phyloP scores from a whole-genome alignment of 2,888 invertebrate genomes.

The Cerceris rybyensis region DNA sequence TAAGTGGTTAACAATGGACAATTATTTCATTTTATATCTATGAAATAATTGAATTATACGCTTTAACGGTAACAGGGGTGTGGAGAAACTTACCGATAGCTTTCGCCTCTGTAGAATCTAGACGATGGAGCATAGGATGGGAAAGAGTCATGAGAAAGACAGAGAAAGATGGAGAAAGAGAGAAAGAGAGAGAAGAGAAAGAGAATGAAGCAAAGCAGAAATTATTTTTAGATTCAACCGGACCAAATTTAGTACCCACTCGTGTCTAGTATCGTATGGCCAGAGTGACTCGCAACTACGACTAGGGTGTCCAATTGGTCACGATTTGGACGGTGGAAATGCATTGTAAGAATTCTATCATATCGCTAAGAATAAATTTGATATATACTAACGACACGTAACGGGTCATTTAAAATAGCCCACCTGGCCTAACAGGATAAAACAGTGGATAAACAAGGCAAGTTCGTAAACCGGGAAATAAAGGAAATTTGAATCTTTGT shows the following conservation, averaged over 20 bases:
- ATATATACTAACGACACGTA: not conserved
- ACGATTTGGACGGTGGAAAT: slow-evolving; percentile 32
- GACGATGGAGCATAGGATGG: slow-evolving; percentile 65
- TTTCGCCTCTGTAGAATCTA: slow-evolving; percentile 66
- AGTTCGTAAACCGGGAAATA: no score
- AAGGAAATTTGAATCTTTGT: no score
- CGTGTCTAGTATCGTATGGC: slow-evolving; percentile 79
- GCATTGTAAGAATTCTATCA: slow-evolving; percentile 19
- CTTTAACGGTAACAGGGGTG: not conserved
- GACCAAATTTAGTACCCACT: slow-evolving; percentile 81
- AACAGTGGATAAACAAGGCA: no score
- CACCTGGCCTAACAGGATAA: no score
- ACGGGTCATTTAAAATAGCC: no score
- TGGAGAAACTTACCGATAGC: slow-evolving; percentile 71
- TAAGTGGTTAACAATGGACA: no score
- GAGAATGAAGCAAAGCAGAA: slow-evolving; percentile 56
- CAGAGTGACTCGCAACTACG: slow-evolving; percentile 58
- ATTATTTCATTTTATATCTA: no score
- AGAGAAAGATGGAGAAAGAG: slow-evolving; percentile 56
- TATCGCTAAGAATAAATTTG: not conserved
- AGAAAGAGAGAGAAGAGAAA: slow-evolving; percentile 56
- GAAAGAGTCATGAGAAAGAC: slow-evolving; percentile 61
- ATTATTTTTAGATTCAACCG: slow-evolving; percentile 78
- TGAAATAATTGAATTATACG: no score
- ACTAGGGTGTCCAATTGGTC: slow-evolving; percentile 59